Conservation (phyloP, 2,113 vertebrate genomes). For the Epinephelus lanceolatus region DNA sequence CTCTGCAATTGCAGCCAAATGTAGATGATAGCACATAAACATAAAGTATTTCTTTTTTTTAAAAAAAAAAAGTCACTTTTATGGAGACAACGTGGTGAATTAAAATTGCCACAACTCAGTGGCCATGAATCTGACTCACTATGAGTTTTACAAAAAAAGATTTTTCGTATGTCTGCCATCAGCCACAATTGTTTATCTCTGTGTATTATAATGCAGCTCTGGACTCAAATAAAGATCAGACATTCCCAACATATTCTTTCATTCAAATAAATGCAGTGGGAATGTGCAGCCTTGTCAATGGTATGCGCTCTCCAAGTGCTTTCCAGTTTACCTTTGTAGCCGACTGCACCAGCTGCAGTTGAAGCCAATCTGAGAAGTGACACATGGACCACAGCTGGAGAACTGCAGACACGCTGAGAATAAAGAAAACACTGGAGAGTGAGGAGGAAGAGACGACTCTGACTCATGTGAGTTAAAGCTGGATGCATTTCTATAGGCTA, state of each 20-base stretch:
- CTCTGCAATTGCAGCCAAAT: not conserved
- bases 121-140: not conserved
- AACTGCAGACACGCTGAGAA: conserved; percentile 94
- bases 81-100: not conserved
- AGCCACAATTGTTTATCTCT: not conserved
- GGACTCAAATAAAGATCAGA: not conserved
- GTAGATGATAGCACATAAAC: not conserved
- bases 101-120: not conserved
- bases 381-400: conserved; percentile 91
- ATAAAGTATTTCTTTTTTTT: not conserved
- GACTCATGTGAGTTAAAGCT: not conserved
- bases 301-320: not conserved
- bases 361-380: conserved; percentile 94
- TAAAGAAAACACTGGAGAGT: conserved; percentile 19
- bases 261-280: not conserved
- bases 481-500: not conserved
- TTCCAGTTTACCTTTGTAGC: conserved; percentile 90
- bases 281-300: not conserved
- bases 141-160: not conserved
- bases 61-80: not conserved
- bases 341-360: conserved; percentile 98
- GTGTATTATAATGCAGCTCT: not conserved
- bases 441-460: not conserved
- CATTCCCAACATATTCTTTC: not conserved
- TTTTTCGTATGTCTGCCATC: not conserved